Evolutionary conservation across 2,113 vertebrate species (phyloP), one percentile per base, ranked within the genome.

Genomic region (Talpa occidentalis): DNA sequence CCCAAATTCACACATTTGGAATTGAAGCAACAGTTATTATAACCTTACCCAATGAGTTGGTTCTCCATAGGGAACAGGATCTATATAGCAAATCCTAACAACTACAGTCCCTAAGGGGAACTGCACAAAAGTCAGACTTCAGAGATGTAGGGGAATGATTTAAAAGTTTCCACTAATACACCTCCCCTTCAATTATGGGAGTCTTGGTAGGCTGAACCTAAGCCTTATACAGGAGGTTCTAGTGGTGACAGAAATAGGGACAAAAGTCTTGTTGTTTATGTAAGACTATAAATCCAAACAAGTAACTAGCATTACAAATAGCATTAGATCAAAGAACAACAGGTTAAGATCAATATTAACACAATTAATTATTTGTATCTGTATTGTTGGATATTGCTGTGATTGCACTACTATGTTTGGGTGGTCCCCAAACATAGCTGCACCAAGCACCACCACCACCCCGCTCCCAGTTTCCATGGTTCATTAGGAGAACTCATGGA

Each of bases 211-310:
- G 60, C 28, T n/a, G 0, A 95, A 84, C 8, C 19, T 59, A 84
- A 60, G 49, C 28, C 26, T 92, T 73, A 54, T 47, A 47, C 0
- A 76, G n/a, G 62, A 92, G 60, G 24, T 22, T 76, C 70, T 32
- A 62, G 24, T 73, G 21, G 52, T 21, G 82, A 26, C 22, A 73
- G 35, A 93, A 76, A 19, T 17, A 74, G 79, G 3, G 35, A 77
- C 54, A 69, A 93, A 62, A 92, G 32, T 26, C 16, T 67, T 92
- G 7, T 54, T 90, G 16, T 93, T 88, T 72, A 76, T 66, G 30
- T 17, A 47, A 69, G 10, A 10, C 59, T 85, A 35, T n/a, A 24
- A 72, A 85, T 49, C 72, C 82, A 78, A 66, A 81, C 40, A 24
- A 91, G 60, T 72, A 80, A 78, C 4, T 76, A 37, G 26, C 37